These are phyloP conservation scores for Neosilurus mollespiculum DNA, from an alignment of 2,797 vertebrate species.

Conservation along the genomic window DNA sequence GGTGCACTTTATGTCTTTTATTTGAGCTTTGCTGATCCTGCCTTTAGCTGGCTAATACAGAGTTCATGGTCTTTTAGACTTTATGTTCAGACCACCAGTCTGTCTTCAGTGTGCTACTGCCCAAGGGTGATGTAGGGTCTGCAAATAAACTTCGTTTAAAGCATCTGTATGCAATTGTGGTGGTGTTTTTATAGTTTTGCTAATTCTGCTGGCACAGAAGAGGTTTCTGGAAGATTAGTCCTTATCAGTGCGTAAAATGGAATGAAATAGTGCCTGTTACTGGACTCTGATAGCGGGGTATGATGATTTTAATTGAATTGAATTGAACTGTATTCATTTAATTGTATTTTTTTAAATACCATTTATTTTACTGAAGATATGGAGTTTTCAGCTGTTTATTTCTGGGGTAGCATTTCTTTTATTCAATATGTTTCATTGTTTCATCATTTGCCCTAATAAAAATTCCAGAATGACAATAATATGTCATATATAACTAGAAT, in stretches of 20 bases:
- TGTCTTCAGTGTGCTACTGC: conserved; percentile 48
- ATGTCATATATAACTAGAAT: too few relatives aligned
- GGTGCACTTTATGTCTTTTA: conserved; percentile 56
- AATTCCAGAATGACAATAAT: conserved; percentile 28
- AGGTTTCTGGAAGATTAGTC: conserved; percentile 40
- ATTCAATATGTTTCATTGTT: background rate
- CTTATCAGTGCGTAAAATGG: conserved; percentile 49
- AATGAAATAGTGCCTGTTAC: conserved; percentile 43
- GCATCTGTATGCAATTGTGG: conserved; percentile 42
- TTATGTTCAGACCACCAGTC: conserved; percentile 37
- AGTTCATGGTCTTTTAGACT: conserved; percentile 36
- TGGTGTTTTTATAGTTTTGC: conserved; percentile 39
- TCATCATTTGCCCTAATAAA: conserved; percentile 8
- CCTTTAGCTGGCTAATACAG: conserved; percentile 33
- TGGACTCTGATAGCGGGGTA: conserved; percentile 31
- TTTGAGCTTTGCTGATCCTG: conserved; percentile 44
- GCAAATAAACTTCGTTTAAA: conserved; percentile 39
- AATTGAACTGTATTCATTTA: conserved; percentile 6
- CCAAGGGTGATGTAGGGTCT: conserved; percentile 30
- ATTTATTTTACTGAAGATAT: background rate
- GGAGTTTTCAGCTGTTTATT: conserved; percentile 36
- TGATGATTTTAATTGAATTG: conserved; percentile 28
- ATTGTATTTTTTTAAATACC: background rate
- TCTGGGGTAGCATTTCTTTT: background rate
- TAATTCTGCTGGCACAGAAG: conserved; percentile 43